Evolutionary conservation across 2,113 vertebrate genomes (phyloP), one percentile per base, ranked within the genome.

Genomic region (Mus spicilegus): DNA sequence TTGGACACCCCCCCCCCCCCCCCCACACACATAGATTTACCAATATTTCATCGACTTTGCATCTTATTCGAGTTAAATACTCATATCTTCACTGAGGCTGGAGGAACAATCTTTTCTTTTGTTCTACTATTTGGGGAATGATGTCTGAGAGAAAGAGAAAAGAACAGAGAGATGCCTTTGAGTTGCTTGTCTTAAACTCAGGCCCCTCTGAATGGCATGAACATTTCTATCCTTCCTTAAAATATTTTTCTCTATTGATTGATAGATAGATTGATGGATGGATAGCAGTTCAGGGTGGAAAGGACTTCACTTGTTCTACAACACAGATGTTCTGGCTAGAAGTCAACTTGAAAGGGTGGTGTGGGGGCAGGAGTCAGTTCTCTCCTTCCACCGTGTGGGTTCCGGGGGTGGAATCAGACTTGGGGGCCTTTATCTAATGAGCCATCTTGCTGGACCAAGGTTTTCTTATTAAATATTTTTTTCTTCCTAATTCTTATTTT

Each of bases 381-480:
- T 61, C 13, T 58, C n/a, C 81, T n/a, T 12, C 49, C 30, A 56
- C 9, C 8, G 4, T 12, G 19, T 81, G 78, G 78, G 51, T 36
- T 36, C 3, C 24, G 42, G n/a, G 58, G 56, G 28, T 63, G 22
- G 6, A 82, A 26, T 61, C 80, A 61, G 56, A 14, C 24, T 39
- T 61, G 56, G n/a, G 24, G 24, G 56, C n/a, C 22, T 82, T 39
- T 61, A 39, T 24, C 36, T 26, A 84, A 42, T 9, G 58, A 84
- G 24, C 24, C 81, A 63, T 63, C 81, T 61, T 84, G 81, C n/a
- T 63, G 56, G 58, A n/a, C 7, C 17, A 13, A 84, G 81, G 16
- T 84, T 80, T 96, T 97, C 67, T 89, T 87, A 69, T 87, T 82
- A 94, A 97, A 56, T 80, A 75, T 92, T 86, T 96, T 46, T 24